A percentile compares a stretch with the other conserved stretches of the same genome.
phyloP scores from a whole-genome alignment of 2,888 invertebrate genomes.

The Globia sparganii region DNA sequence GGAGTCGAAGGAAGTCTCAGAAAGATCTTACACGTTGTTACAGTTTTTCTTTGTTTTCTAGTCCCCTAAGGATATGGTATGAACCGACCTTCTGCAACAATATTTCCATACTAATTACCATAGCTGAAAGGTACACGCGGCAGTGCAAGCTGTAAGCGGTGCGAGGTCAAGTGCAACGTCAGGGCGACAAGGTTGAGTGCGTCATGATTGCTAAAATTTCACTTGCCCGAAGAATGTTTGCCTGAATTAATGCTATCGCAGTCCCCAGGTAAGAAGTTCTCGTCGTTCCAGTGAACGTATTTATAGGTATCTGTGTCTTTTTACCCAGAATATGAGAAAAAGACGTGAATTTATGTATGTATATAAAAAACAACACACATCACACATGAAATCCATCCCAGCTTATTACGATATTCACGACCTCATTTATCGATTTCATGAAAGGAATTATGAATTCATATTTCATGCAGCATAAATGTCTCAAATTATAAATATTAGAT shows the following conservation, averaged over 20 bases:
- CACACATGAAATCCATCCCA: neutral
- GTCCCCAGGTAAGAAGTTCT: neutral
- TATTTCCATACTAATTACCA: slow-evolving; percentile 22
- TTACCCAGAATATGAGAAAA: neutral
- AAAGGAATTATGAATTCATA: slow-evolving; percentile 4
- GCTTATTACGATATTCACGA: neutral
- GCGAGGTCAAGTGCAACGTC: slow-evolving; percentile 50
- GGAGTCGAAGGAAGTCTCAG: neutral
- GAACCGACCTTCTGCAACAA: neutral
- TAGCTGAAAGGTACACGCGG: slow-evolving; percentile 24
- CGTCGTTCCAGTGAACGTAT: neutral
- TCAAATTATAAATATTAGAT: slow-evolving; percentile 31
- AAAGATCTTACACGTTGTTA: neutral
- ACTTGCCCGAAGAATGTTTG: neutral
- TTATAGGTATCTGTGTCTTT: neutral
- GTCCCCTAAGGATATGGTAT: neutral
- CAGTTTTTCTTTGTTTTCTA: neutral
- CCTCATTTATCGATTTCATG: neutral
- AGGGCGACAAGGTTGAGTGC: slow-evolving; percentile 26
- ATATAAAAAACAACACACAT: neutral
- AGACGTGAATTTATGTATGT: no score
- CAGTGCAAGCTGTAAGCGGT: neutral
- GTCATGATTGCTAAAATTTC: neutral
- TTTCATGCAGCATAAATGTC: slow-evolving; percentile 17
- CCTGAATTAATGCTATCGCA: neutral